phyloP scores from a whole-genome alignment of 1,140 invertebrate species.

The Caenorhabditis brenneri region DNA sequence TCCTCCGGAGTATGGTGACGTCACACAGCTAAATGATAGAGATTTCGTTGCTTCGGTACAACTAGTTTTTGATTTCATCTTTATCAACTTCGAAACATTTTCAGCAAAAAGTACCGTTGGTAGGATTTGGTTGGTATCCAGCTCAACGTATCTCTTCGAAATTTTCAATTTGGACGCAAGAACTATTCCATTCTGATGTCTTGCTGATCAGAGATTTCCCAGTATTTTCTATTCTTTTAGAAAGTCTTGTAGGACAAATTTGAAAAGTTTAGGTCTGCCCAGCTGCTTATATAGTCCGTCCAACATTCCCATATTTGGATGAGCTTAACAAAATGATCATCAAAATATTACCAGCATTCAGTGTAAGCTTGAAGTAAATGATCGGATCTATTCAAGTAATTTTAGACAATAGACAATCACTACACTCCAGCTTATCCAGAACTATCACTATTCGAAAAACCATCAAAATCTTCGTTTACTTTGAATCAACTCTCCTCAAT shows the following conservation, averaged over 20 bases:
- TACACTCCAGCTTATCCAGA: slow-evolving; percentile 22
- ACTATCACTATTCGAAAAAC: not conserved
- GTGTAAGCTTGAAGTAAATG: not conserved
- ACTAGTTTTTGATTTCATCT: not conserved
- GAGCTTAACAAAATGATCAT: slow-evolving; percentile 8
- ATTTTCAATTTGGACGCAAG: slow-evolving; percentile 12
- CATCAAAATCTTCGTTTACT: slow-evolving; percentile 10
- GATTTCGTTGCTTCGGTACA: slow-evolving; percentile 21
- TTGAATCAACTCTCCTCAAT: not conserved
- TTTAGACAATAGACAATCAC: slow-evolving; percentile 1
- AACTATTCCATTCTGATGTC: not conserved
- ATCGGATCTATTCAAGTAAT: not conserved
- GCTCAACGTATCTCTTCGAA: slow-evolving; percentile 17
- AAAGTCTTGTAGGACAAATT: not conserved
- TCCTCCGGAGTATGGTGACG: slow-evolving; percentile 6
- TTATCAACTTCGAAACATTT: not conserved
- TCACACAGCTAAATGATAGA: not conserved
- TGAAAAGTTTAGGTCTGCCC: not conserved
- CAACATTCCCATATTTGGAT: not conserved
- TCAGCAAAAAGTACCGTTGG: not conserved
- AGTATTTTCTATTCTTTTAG: too few relatives aligned
- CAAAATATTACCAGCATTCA: slow-evolving; percentile 4
- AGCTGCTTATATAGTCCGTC: slow-evolving; percentile 9
- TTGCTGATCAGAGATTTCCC: slow-evolving; percentile 15
- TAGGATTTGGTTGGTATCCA: slow-evolving; percentile 28